Conservation (phyloP, 2,113 vertebrate species). For the Heliornis fulica region DNA sequence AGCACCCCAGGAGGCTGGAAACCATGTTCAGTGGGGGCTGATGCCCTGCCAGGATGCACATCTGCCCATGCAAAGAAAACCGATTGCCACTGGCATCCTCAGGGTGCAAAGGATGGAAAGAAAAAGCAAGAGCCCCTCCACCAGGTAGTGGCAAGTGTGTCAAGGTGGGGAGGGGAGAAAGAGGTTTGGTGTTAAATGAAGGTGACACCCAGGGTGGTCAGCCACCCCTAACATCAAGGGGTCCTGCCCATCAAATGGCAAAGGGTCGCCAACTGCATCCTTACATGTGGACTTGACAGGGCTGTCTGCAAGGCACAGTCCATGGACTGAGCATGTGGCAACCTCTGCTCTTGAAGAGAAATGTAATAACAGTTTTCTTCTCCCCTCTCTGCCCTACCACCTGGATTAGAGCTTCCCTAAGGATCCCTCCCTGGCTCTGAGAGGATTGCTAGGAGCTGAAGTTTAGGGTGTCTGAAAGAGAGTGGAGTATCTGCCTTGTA, state of each 20-base stretch:
- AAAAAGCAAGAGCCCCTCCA: neutral
- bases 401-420: neutral
- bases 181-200: neutral
- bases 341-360: neutral
- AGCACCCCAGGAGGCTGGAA: neutral
- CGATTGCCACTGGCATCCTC: rapidly evolving
- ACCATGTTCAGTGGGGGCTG: rapidly evolving
- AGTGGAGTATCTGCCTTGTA: neutral
- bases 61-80: neutral
- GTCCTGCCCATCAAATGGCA: neutral
- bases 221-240: rapidly evolving
- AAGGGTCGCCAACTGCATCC: neutral
- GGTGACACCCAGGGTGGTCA: too few relatives aligned
- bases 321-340: rapidly evolving
- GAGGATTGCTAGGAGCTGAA: neutral
- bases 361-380: neutral
- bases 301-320: neutral
- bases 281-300: neutral
- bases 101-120: too few relatives aligned
- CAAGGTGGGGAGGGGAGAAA: too few relatives aligned
- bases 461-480: neutral
- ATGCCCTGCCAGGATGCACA: neutral
- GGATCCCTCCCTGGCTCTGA: neutral
- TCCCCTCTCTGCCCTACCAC: rapidly evolving
- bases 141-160: neutral